Conservation (phyloP, 2,888 invertebrate species). For the Tenthredo distinguenda region DNA sequence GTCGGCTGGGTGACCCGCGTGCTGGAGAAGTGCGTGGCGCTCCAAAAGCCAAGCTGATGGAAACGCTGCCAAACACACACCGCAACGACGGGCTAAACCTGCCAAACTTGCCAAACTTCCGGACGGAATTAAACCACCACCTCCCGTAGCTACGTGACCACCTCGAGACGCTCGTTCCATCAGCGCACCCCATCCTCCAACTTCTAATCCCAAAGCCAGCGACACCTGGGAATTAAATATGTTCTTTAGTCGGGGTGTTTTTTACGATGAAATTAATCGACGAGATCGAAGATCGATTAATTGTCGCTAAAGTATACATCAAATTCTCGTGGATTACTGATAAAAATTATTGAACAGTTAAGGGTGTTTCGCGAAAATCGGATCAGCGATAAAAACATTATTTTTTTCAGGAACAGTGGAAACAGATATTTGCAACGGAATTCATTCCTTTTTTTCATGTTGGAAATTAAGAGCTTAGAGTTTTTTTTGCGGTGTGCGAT, state of each 20-base stretch:
- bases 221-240: constrained; percentile 70
- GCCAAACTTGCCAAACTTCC: constrained; percentile 73
- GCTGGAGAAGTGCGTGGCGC: constrained; percentile 91
- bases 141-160: constrained; percentile 60
- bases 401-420: too few species aligned
- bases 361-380: too few species aligned
- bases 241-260: background rate
- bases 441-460: too few species aligned
- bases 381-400: too few species aligned
- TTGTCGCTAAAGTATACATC: background rate
- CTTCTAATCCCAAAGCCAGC: constrained; percentile 75
- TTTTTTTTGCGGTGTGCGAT: too few species aligned
- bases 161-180: constrained; percentile 74
- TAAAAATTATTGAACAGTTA: too few species aligned
- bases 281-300: background rate
- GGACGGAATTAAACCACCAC: constrained; percentile 59
- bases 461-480: too few species aligned
- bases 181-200: constrained; percentile 78
- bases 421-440: too few species aligned
- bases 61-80: constrained; percentile 92
- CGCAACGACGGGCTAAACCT: constrained; percentile 82
- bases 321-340: too few species aligned
- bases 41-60: constrained; percentile 93
- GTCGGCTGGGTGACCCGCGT: constrained; percentile 85
- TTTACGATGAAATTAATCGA: background rate